Conservation (phyloP, 2,113 vertebrate species). For the Myrmecophaga tridactyla region DNA sequence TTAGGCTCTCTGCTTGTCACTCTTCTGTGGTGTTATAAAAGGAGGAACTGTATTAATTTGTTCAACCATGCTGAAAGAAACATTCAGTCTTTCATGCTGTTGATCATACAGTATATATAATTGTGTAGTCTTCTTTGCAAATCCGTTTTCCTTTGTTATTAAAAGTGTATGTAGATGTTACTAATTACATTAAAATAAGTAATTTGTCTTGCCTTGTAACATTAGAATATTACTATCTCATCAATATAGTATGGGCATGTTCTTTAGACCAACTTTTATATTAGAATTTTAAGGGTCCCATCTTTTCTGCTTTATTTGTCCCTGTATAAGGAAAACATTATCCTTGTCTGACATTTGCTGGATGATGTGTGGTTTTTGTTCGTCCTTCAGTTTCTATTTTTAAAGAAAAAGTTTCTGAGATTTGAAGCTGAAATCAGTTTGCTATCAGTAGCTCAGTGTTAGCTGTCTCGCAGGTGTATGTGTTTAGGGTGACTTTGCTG, state of each 20-base stretch:
- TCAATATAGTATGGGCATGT: background rate
- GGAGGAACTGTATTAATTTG: background rate
- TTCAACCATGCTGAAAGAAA: background rate
- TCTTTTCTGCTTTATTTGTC: background rate
- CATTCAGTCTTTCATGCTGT: background rate
- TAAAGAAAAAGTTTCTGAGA: background rate
- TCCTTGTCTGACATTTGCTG: conserved; percentile 6
- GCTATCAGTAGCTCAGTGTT: background rate
- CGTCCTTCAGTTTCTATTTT: background rate
- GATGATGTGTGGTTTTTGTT: background rate
- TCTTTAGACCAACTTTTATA: background rate
- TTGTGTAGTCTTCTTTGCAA: background rate
- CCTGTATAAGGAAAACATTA: background rate
- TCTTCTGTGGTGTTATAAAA: background rate
- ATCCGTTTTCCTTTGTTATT: background rate
- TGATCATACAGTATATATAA: background rate
- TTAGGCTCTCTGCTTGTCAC: background rate
- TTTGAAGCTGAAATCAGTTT: background rate
- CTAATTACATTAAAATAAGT: conserved; percentile 16
- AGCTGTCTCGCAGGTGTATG: background rate
- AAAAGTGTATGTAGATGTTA: background rate
- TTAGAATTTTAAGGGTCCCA: background rate
- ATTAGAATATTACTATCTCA: background rate
- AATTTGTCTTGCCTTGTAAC: background rate
- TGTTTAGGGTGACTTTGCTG: background rate